phyloP scores from a whole-genome alignment of 1,140 invertebrate species.

The Cyphomyrmex costatus region DNA sequence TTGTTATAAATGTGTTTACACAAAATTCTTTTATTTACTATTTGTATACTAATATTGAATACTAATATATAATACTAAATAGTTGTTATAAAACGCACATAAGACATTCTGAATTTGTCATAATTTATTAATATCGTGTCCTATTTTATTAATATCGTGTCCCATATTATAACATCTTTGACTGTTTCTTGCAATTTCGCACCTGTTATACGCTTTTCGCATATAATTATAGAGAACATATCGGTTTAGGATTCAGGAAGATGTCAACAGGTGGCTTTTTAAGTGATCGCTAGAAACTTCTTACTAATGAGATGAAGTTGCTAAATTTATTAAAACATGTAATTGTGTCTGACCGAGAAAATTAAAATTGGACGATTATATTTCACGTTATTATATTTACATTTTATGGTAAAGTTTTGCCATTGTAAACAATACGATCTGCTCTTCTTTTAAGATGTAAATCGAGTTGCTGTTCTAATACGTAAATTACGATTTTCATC shows the following conservation, averaged over 20 bases:
- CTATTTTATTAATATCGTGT: conserved; percentile 48
- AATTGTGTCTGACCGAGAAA: conserved; percentile 1
- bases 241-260: conserved; percentile 59
- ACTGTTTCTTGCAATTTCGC: conserved; percentile 40
- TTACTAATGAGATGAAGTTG: conserved; percentile 63
- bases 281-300: conserved; percentile 36
- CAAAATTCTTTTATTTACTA: not conserved
- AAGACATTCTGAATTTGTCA: not conserved
- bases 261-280: conserved; percentile 71
- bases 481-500: conserved; percentile 25
- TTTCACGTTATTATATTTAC: not conserved
- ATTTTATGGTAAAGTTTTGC: not conserved
- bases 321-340: conserved; percentile 48
- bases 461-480: conserved; percentile 22
- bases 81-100: not conserved
- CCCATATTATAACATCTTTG: conserved; percentile 44
- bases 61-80: not conserved
- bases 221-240: conserved; percentile 65
- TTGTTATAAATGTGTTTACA: not conserved
- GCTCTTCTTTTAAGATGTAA: conserved; percentile 59
- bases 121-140: conserved; percentile 54
- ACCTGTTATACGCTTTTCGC: conserved; percentile 57
- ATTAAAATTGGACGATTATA: conserved; percentile 13
- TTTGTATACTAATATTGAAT: not conserved
- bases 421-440: conserved; percentile 64